Evolutionary conservation across 2,888 invertebrate genomes (phyloP).

Genomic region (Cantharis flavilabris): DNA sequence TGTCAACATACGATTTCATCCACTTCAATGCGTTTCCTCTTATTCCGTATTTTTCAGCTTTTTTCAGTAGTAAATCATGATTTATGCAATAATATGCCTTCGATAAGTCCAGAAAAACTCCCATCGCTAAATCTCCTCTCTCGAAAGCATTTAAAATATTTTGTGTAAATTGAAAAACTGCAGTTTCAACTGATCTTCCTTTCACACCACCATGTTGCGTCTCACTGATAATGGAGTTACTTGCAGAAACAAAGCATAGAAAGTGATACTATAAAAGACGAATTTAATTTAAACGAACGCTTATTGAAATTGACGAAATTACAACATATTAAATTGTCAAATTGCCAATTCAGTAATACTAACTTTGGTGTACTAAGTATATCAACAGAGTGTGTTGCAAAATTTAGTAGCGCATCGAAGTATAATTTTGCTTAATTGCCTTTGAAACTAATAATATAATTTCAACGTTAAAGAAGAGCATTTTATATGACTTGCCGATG

Average conservation of each 20-base stretch:
- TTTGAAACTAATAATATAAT: background rate
- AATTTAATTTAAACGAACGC: background rate
- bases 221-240: no score
- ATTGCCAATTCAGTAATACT: background rate
- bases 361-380: background rate
- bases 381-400: background rate
- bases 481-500: background rate
- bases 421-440: background rate
- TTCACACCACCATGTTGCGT: no score
- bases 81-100: no score
- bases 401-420: background rate
- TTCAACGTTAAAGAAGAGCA: background rate
- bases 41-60: no score
- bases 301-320: background rate
- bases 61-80: no score
- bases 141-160: no score
- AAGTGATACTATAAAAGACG: background rate
- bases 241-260: background rate
- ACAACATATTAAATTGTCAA: background rate
- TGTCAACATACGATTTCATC: no score
- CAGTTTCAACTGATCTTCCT: no score
- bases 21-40: no score
- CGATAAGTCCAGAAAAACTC: no score
- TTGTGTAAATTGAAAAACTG: no score
- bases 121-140: no score